Evolutionary conservation across 2,888 invertebrate genomes (phyloP), one percentile per base, ranked within the genome.

Genomic region (Heterodera filipjevi): DNA sequence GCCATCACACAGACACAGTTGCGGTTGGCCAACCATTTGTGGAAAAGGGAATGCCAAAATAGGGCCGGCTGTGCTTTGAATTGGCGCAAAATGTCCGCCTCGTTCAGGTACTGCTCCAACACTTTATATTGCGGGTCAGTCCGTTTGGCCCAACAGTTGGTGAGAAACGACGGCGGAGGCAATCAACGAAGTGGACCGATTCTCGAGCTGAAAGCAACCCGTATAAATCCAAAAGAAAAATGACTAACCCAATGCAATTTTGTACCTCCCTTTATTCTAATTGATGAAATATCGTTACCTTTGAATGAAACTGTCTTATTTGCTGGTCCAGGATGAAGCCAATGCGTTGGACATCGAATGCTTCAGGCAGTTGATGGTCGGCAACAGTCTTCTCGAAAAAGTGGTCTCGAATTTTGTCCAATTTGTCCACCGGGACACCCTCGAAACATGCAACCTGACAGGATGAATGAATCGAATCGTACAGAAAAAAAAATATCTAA

Each of bases 141-240:
- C 80, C 39, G 93, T 92, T 22, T 77, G 79, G 39, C 93, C 92
- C 90, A 95, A 95, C 44, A 96, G 90, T 87, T 94, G 93, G 89
- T 95, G 94, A 0, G 93, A 94, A 83, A 95, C 94, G 76, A 94
- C 92, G 85, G 93, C 92, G 88, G 93, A 93, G 0, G 94, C 93
- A 74, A 95, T 91, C 0, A 93, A 92, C 82, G 93, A 93, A 87
- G 95, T 94, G 0, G 95, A 94, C 83, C 81, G 79, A 14, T 89
- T 89, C 83, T 91, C 95, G 72, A 95, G 80, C 90, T 91, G 85
- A 53, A 39, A 39, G 12, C 39, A 39, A 6, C 39, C 39, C n/a
- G n/a, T n/a, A n/a, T n/a, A n/a, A 66, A 66, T 32, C 6, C 30
- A 10, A 66, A 66, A 66, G 3, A 66, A 14, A 30, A 2, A 32